phyloP scores from a whole-genome alignment of 2,113 vertebrate species.

The human region GRCh38 chr15:71526001-71526500 shows the following conservation, averaged over 20 bases:
- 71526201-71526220: conserved; percentile 59
- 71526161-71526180: conserved; percentile 65
- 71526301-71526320: conserved; percentile 69
- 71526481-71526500: background rate
- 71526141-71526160: conserved; percentile 32
- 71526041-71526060: background rate
- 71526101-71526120: background rate
- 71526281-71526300: conserved; percentile 43
- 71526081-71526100: conserved; percentile 26
- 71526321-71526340: conserved; percentile 74
- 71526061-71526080: background rate
- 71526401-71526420: background rate
- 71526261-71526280: conserved; percentile 58
- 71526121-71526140: conserved; percentile 41
- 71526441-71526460: conserved; percentile 19
- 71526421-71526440: background rate
- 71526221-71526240: conserved; percentile 74
- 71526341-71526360: conserved; percentile 69
- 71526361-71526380: conserved; percentile 46
- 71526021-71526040: background rate
- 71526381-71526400: conserved; percentile 42
- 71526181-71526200: conserved; percentile 49
- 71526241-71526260: conserved; percentile 61
- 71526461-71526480: background rate
- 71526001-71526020: background rate